Percentiles rank a stretch among this genome's conserved stretches.
Conservation (phyloP, 1,140 invertebrate species). For the Campoletis sonorensis region DNA sequence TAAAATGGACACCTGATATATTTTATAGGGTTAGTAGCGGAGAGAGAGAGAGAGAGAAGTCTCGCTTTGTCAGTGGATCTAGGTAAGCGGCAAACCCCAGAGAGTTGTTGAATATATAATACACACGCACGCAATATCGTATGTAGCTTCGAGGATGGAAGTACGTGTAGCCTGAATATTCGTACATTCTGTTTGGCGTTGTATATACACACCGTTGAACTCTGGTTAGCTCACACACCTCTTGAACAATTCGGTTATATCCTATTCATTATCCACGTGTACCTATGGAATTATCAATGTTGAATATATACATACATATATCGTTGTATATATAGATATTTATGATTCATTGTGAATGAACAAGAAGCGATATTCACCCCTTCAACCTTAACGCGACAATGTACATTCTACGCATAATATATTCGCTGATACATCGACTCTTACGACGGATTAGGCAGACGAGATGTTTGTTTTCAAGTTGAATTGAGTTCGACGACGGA, state of each 20-base stretch:
- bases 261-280: constrained; percentile 38
- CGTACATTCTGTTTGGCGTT: constrained; percentile 37
- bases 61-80: constrained; percentile 43
- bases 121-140: not conserved
- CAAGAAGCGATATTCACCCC: constrained; percentile 11
- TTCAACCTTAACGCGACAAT: too few relatives aligned
- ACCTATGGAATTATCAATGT: constrained; percentile 37
- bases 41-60: not conserved
- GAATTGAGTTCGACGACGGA: too few relatives aligned
- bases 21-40: not conserved
- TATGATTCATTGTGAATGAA: not conserved
- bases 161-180: constrained; percentile 20
- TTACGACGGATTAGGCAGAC: not conserved
- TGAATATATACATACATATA: not conserved
- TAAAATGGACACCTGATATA: too few relatives aligned
- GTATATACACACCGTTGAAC: constrained; percentile 38
- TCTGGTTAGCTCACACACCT: constrained; percentile 36
- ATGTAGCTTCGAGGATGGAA: not conserved
- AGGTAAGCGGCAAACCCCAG: constrained; percentile 31
- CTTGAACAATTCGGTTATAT: constrained; percentile 37
- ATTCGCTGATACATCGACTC: not conserved
- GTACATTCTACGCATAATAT: not conserved
- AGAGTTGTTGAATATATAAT: not conserved
- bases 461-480: too few relatives aligned
- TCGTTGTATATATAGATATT: not conserved